Evolutionary conservation across 1,140 invertebrate species (phyloP).

Genomic region (Chymomyza costata): DNA sequence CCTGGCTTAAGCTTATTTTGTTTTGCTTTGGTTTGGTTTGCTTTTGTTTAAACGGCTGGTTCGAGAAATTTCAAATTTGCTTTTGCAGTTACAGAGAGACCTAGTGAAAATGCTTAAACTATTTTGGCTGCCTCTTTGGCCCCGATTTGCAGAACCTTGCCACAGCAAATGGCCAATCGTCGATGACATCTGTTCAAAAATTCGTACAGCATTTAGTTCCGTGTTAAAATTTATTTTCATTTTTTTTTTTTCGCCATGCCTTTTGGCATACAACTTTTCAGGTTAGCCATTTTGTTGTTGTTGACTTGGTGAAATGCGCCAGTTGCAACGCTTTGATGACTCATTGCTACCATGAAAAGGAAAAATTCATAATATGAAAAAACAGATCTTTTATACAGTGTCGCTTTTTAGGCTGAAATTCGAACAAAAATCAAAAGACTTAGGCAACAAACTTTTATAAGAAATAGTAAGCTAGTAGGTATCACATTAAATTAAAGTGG

Average conservation of each 20-base stretch:
- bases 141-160: constrained; percentile 10
- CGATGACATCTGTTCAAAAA: not conserved
- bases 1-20: not conserved
- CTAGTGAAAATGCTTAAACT: constrained; percentile 18
- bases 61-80: too few species aligned
- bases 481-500: too few species aligned
- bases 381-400: not conserved
- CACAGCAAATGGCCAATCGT: not conserved
- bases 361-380: not conserved
- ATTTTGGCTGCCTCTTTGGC: constrained; percentile 1
- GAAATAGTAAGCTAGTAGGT: too few species aligned
- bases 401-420: too few species aligned
- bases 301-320: not conserved
- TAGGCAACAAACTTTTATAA: constrained; percentile 58
- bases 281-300: too few species aligned
- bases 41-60: constrained; percentile 11
- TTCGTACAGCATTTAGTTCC: constrained; percentile 25
- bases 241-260: not conserved
- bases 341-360: constrained; percentile 6
- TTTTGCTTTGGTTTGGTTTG: not conserved
- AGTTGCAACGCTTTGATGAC: constrained; percentile 12
- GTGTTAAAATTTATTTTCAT: constrained; percentile 36
- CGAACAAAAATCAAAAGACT: constrained; percentile 55
- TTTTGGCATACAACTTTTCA: constrained; percentile 20
- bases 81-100: too few species aligned